A percentile compares a stretch with the other conserved stretches of the same genome.
Evolutionary conservation across 1,140 invertebrate species (phyloP).

Genomic region (Aleiodes sp.): DNA sequence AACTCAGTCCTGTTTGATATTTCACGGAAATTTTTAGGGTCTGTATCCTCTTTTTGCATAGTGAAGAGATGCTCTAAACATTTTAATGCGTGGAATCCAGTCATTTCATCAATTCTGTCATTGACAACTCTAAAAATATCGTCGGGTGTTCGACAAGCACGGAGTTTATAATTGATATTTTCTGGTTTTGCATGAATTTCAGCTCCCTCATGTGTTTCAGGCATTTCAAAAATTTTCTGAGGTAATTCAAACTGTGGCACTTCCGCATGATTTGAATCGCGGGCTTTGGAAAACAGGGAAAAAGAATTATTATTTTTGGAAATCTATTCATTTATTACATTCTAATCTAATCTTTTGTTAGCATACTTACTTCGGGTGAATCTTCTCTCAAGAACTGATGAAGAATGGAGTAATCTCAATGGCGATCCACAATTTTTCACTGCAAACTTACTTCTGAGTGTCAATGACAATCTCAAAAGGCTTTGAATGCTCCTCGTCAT

Average conservation of each 20-base stretch:
- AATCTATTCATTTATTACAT: too few species aligned
- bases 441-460: not conserved
- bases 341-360: too few species aligned
- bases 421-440: not conserved
- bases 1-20: slow-evolving; percentile 52
- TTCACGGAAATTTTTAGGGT: not conserved
- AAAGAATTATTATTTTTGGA: not conserved
- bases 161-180: too few species aligned
- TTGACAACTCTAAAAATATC: not conserved
- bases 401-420: slow-evolving; percentile 14
- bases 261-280: too few species aligned
- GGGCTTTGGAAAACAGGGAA: too few species aligned
- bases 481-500: slow-evolving; percentile 17
- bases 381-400: not conserved
- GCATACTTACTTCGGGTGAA: not conserved
- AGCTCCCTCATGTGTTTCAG: too few species aligned
- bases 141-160: not conserved
- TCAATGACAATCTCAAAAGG: slow-evolving; percentile 12
- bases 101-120: not conserved
- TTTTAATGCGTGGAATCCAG: not conserved
- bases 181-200: too few species aligned
- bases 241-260: too few species aligned
- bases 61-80: not conserved
- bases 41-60: not conserved
- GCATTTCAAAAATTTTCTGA: too few species aligned